Evolutionary conservation across 2,113 vertebrate genomes (phyloP).

Genomic region (Arizona elegans): DNA sequence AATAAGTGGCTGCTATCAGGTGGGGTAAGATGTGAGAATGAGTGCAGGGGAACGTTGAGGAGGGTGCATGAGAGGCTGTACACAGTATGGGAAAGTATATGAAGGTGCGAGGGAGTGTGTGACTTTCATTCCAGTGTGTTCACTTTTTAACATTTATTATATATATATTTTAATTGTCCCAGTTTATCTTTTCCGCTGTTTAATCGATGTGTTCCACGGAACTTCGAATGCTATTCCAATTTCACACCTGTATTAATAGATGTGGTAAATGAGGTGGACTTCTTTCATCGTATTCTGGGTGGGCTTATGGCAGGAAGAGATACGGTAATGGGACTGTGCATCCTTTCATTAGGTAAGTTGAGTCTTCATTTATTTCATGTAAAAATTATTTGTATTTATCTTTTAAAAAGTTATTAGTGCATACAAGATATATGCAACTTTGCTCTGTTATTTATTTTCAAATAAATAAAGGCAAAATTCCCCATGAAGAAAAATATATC

Average conservation of each 20-base stretch:
- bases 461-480: not conserved
- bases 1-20: not conserved
- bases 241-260: conserved; percentile 67
- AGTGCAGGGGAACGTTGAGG: not conserved
- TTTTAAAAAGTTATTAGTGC: not conserved
- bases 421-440: not conserved
- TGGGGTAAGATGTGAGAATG: not conserved
- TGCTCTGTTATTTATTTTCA: conserved; percentile 1
- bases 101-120: not conserved
- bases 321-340: conserved; percentile 69
- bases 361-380: not conserved
- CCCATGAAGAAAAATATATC: not conserved
- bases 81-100: not conserved
- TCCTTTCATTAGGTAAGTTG: conserved; percentile 74
- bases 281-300: conserved; percentile 71
- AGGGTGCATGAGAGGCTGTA: not conserved
- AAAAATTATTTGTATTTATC: not conserved
- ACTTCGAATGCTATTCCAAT: conserved; percentile 72
- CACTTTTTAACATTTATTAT: not conserved
- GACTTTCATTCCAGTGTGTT: not conserved
- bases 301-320: conserved; percentile 75
- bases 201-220: conserved; percentile 76
- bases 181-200: conserved; percentile 76
- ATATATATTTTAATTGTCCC: conserved; percentile 32
- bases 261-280: conserved; percentile 68